Base-by-base conservation (phyloP, 2,888 invertebrate species). In the Cerastis leucographa region DNA sequence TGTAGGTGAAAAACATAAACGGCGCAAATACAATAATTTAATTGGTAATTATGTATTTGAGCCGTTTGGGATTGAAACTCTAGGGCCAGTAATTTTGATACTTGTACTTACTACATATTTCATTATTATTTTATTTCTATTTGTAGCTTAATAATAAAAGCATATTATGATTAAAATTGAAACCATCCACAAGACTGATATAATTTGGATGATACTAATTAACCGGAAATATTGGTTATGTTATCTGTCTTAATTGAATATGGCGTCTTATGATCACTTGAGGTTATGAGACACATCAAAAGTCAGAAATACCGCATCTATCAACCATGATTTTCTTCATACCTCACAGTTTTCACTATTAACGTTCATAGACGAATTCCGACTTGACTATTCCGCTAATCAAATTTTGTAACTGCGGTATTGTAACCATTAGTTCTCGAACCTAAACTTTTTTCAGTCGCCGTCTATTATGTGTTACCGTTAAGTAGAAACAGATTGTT, bases 401-500 rank as follows among this genome's bases (percentile, higher is more conserved):
- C 96, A 96, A 96, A 96, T 96, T 96, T 96, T 95, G 96, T 96
- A 96, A 96, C 95, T 94, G 94, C 94, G 95, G 94, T 94, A 96
- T 96, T 96, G 96, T 96, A 95, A 92, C 94, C 92, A 95, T 95
- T 93, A 83, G 74, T 69, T 85, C 74, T 85, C 56, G 74, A 74
- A 85, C 78, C 62, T 78, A 89, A 83, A 92, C 89, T 91, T 94
- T 95, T 94, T 95, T 95, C 92, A 94, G 90, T 90, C 91, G 89
- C 91, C 90, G 91, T 92, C 94, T 94, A 94, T 94, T 95, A 95
- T 94, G 88, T 90, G 90, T 92, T 94, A 95, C 96, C 96, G 96
- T 96, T 96, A 96, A 94, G 89, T 91, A 91, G 90, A 86, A 89
- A 91, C 83, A 88, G 91, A 92, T 92, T 90, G 91, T 90, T 92